Evolutionary conservation across 2,113 vertebrate species (phyloP).

Genomic region (Formicarius rufipectus): DNA sequence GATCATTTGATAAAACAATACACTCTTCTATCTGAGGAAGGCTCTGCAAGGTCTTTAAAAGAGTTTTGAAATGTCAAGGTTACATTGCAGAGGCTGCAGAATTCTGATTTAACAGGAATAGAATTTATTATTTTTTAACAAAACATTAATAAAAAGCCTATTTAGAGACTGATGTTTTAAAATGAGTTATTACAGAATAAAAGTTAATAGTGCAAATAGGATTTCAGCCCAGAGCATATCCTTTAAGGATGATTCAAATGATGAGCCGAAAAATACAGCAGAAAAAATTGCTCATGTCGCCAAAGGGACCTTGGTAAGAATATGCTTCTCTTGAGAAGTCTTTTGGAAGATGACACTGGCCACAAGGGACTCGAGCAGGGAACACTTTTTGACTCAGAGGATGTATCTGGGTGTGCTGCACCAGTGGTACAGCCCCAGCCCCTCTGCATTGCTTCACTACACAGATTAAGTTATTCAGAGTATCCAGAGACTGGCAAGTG

Average conservation of each 20-base stretch:
- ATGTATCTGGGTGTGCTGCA: neutral
- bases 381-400: neutral
- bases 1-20: constrained; percentile 10
- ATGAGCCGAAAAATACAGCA: neutral
- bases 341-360: constrained; percentile 6
- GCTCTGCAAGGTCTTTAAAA: neutral
- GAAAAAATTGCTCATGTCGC: neutral
- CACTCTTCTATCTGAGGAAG: neutral
- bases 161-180: neutral
- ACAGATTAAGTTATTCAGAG: neutral
- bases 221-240: constrained; percentile 24
- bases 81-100: neutral
- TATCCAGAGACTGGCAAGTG: neutral
- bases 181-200: constrained; percentile 2
- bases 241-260: neutral
- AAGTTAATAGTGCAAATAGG: constrained; percentile 32
- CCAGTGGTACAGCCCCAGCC: neutral
- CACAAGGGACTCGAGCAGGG: neutral
- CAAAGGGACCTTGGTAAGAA: neutral
- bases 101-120: neutral
- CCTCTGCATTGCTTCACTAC: neutral
- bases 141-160: constrained; percentile 36
- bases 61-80: constrained; percentile 25
- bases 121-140: constrained; percentile 24
- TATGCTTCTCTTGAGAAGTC: neutral